These are phyloP conservation scores for Mobula birostris DNA, from an alignment of 2,113 vertebrate genomes.

Conservation along the genomic window DNA sequence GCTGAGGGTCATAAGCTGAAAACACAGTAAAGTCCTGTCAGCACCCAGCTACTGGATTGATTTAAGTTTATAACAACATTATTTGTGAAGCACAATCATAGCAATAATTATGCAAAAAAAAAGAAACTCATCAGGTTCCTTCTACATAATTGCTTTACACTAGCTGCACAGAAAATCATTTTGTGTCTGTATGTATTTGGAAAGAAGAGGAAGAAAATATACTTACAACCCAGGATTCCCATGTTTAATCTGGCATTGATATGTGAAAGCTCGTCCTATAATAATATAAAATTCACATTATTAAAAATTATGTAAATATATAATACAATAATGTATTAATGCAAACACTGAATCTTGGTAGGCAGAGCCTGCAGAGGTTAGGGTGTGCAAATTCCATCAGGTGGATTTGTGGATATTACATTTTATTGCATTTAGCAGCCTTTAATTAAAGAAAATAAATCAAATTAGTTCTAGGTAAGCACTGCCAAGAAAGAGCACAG, in stretches of 20 bases:
- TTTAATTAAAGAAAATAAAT: neutral
- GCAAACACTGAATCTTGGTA: neutral
- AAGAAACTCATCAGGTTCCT: neutral
- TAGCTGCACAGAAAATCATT: neutral
- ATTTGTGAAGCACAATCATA: neutral
- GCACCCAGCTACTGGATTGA: neutral
- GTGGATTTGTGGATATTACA: neutral
- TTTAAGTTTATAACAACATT: neutral
- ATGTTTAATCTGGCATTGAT: constrained; percentile 96
- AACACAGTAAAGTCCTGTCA: neutral
- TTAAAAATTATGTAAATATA: neutral
- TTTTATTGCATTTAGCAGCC: neutral
- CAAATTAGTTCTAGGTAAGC: too few species aligned
- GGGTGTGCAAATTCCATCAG: too few species aligned
- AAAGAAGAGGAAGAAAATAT: neutral
- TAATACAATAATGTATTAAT: neutral
- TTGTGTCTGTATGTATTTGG: neutral
- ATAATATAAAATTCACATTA: constrained; percentile 39
- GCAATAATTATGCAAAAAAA: neutral
- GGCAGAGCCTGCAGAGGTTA: too few species aligned
- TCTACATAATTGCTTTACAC: neutral
- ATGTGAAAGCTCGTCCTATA: constrained; percentile 90
- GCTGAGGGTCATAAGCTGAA: constrained; percentile 93
- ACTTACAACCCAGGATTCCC: constrained; percentile 98
- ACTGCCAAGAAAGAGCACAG: neutral